These are phyloP conservation scores for Fragum fragum DNA, from an alignment of 2,888 invertebrate species.

Conservation along the genomic window DNA sequence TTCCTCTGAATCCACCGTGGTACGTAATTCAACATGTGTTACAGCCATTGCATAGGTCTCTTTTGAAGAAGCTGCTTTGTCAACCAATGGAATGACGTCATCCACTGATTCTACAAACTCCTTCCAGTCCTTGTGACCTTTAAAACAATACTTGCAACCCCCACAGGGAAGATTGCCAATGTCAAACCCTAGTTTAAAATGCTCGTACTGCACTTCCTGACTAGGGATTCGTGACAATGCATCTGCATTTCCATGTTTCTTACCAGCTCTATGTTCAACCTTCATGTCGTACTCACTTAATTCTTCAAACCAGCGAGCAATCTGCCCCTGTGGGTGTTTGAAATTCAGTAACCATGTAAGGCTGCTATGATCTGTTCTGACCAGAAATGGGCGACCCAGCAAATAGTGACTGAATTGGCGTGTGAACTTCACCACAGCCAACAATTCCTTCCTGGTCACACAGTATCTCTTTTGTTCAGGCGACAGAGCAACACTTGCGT, in stretches of 20 bases:
- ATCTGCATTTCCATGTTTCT: too few relatives aligned
- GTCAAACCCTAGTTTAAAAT: neutral
- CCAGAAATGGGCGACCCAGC: slow-evolving; percentile 45
- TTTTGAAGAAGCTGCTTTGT: too few relatives aligned
- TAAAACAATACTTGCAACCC: slow-evolving; percentile 28
- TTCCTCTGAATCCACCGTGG: too few relatives aligned
- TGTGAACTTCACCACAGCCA: slow-evolving; percentile 7
- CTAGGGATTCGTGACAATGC: too few relatives aligned
- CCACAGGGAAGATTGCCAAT: neutral
- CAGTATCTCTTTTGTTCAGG: slow-evolving; percentile 61
- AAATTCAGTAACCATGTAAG: too few relatives aligned
- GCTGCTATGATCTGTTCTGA: slow-evolving; percentile 45
- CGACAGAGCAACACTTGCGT: slow-evolving; percentile 52
- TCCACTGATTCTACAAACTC: too few relatives aligned
- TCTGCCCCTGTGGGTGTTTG: slow-evolving; percentile 57
- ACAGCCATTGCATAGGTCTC: neutral
- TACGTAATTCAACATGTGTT: neutral
- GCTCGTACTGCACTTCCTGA: neutral
- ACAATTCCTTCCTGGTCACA: too few relatives aligned
- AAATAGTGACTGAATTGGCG: slow-evolving; percentile 64
- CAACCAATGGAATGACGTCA: too few relatives aligned
- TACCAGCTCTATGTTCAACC: slow-evolving; percentile 29
- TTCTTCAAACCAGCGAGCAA: slow-evolving; percentile 36
- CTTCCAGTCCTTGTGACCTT: too few relatives aligned
- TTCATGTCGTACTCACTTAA: slow-evolving; percentile 34